Base-by-base conservation (phyloP, 2,797 vertebrate genomes). In the Erpetoichthys calabaricus region DNA sequence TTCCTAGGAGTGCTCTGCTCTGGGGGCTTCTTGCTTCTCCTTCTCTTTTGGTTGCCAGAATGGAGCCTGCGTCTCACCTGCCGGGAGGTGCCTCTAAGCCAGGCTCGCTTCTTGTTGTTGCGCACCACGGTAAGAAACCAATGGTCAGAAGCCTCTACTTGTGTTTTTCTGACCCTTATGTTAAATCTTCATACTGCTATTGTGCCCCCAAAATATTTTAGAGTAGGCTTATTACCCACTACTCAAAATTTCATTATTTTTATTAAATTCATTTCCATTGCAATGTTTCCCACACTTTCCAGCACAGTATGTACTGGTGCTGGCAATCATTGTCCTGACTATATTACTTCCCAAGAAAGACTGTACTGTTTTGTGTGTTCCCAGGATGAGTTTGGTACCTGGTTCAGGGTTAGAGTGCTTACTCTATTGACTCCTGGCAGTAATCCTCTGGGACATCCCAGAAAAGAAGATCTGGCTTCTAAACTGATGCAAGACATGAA, bases 51-150 rank as follows among this genome's bases (percentile, higher is more conserved):
- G 64, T 8, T 65, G 53, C 67, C 64, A 1, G 62, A 65, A 53
- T 57, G 60, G 61, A 68, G 66, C 42, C 56, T 65, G 47, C 62
- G 60, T 57, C 65, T 63, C 63, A 63, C 62, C 7, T 68, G 66
- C 9, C 45, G 55, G 1, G 51, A 61, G 0, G 64, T 62, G 25
- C 57, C 64, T 0, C 56, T 56, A 5, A 49, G n/a, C 49, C 43
- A 50, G 2, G 5, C 45, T 2, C 58, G 45, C 3, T 51, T 41
- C 3, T 55, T 64, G 43, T 9, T 64, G 9, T 60, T 64, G 7
- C 51, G 55, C 49, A 64, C 63, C 53, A 64, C 60, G 42, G 63
- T 64, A 55, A 64, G 63, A 43, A 5, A 10, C 10, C 42, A 44
- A 2, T 25, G 6, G 8, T 43, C 42, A n/a, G 42, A 6, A 45